Evolutionary conservation across 2,113 vertebrate species (phyloP).

Genomic region (Tringa solitaria): DNA sequence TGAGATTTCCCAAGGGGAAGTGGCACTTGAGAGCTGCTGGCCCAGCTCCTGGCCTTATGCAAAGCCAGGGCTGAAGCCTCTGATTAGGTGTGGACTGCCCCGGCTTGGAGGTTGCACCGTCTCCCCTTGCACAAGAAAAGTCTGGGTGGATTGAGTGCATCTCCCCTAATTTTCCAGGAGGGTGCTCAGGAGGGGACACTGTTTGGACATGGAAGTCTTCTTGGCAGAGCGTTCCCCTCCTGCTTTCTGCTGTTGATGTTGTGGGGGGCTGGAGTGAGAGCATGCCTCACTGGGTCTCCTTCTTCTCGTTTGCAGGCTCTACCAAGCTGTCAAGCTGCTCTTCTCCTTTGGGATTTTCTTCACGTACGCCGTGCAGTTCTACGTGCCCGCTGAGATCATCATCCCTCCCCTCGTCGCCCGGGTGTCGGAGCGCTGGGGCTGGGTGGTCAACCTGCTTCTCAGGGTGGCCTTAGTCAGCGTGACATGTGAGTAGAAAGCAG

Average conservation of each 20-base stretch:
- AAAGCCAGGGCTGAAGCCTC: background rate
- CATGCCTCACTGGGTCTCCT: background rate
- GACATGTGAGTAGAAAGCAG: constrained; percentile 85
- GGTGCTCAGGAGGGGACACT: background rate
- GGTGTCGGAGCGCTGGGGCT: constrained; percentile 72
- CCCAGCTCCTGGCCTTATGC: background rate
- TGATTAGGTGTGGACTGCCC: background rate
- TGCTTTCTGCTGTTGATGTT: background rate
- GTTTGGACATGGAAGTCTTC: background rate
- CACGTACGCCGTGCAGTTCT: constrained; percentile 95
- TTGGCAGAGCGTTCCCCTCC: background rate
- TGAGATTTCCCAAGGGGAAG: background rate
- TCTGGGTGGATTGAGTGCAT: background rate
- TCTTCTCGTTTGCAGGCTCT: constrained; percentile 77
- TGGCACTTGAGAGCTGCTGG: background rate
- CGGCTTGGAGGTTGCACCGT: background rate
- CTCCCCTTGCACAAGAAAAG: background rate
- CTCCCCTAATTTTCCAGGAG: background rate
- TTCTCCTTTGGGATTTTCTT: constrained; percentile 94
- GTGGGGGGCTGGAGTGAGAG: background rate
- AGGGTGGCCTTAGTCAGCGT: constrained; percentile 81
- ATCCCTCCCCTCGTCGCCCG: constrained; percentile 77
- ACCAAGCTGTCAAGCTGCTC: constrained; percentile 93
- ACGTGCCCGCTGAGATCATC: constrained; percentile 91
- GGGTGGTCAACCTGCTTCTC: constrained; percentile 78